These are phyloP conservation scores for Oscheius sp. DNA, from an alignment of 2,888 invertebrate genomes.

Conservation along the genomic window DNA sequence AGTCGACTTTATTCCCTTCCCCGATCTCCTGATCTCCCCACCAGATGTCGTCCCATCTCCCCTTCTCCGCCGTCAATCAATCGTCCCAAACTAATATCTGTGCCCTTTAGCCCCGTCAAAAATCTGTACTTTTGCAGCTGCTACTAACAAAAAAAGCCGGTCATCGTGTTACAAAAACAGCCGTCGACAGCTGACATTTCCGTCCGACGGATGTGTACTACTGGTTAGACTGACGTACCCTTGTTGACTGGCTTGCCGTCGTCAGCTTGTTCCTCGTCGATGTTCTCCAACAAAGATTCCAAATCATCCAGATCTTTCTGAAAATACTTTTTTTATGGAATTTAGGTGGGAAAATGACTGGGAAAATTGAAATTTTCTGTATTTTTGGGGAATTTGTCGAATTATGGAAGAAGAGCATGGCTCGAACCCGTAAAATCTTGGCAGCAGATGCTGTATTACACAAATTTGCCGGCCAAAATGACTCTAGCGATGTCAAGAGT, in stretches of 20 bases:
- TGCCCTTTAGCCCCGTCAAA: no score
- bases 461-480: no score
- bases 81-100: no score
- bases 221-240: slow-evolving; percentile 26
- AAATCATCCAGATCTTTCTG: slow-evolving; percentile 58
- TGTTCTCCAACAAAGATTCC: slow-evolving; percentile 70
- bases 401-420: no score
- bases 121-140: slow-evolving; percentile 10
- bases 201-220: background rate
- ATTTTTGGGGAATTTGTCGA: no score
- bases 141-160: slow-evolving; percentile 26
- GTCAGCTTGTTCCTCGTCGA: slow-evolving; percentile 67
- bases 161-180: slow-evolving; percentile 32
- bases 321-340: no score
- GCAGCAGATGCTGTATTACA: no score
- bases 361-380: no score
- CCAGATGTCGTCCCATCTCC: no score
- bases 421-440: no score
- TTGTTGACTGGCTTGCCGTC: slow-evolving; percentile 52
- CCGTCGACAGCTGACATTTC: slow-evolving; percentile 15
- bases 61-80: no score
- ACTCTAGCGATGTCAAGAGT: no score
- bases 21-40: background rate
- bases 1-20: background rate
- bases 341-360: background rate